Evolutionary conservation across 2,113 vertebrate genomes (phyloP).

Genomic region (Microcebus tavaratra): DNA sequence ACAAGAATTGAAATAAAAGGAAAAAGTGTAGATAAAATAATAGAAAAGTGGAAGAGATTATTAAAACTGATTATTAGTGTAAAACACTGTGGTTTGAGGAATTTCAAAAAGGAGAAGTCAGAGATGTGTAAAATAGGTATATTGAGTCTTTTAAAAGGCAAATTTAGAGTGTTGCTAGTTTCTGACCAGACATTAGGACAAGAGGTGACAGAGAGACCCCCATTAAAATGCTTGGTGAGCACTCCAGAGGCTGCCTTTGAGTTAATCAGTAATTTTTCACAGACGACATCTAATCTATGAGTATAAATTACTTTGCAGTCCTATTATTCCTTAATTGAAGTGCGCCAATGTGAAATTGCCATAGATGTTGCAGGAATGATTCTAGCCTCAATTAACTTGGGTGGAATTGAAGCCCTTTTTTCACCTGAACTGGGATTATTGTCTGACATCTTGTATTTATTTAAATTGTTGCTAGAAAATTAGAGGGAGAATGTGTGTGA

Average conservation of each 20-base stretch:
- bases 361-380: slow-evolving; percentile 81
- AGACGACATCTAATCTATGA: slow-evolving; percentile 87
- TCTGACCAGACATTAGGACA: slow-evolving; percentile 79
- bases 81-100: not conserved
- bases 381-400: slow-evolving; percentile 84
- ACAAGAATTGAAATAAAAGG: slow-evolving; percentile 19
- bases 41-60: not conserved
- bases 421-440: slow-evolving; percentile 71
- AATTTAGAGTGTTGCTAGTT: slow-evolving; percentile 75
- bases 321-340: slow-evolving; percentile 90
- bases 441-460: slow-evolving; percentile 83
- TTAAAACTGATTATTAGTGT: not conserved
- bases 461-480: slow-evolving; percentile 80
- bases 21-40: not conserved
- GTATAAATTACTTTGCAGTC: slow-evolving; percentile 89
- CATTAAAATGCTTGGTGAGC: slow-evolving; percentile 79
- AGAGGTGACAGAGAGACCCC: slow-evolving; percentile 70
- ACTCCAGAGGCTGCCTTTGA: slow-evolving; percentile 81
- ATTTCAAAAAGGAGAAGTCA: not conserved
- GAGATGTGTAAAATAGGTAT: not conserved
- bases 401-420: slow-evolving; percentile 77
- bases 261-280: slow-evolving; percentile 88
- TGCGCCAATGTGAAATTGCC: slow-evolving; percentile 86
- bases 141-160: slow-evolving; percentile 62
- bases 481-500: slow-evolving; percentile 54